Percentiles rank a stretch among this genome's conserved stretches.
These are phyloP conservation scores for Melinopterus prodromus DNA, from an alignment of 2,888 invertebrate species.

Conservation along the genomic window DNA sequence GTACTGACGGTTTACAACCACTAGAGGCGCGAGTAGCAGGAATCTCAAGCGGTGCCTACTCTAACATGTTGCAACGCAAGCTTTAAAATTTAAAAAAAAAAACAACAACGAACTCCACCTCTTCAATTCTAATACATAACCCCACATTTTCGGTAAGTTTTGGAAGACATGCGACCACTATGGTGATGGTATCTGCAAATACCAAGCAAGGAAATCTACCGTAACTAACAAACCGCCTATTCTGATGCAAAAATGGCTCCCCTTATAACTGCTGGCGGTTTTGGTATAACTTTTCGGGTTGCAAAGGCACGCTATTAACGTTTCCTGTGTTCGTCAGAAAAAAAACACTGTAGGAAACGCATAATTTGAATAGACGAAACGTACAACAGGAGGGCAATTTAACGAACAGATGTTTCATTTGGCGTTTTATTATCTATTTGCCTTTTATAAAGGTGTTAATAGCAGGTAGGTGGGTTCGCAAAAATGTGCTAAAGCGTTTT, in stretches of 20 bases:
- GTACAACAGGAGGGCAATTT: conserved; percentile 4
- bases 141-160: no score
- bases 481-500: conserved; percentile 30
- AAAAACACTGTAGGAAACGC: conserved; percentile 24
- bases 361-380: conserved; percentile 15
- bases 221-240: neutral
- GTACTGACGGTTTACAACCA: no score
- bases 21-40: no score
- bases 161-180: no score
- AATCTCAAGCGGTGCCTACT: no score
- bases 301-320: neutral
- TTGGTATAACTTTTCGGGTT: neutral
- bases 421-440: conserved; percentile 9
- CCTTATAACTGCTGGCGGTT: neutral
- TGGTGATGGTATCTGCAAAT: no score
- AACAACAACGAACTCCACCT: no score
- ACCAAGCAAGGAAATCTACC: neutral
- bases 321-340: conserved; percentile 6
- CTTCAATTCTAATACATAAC: no score
- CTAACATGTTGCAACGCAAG: no score
- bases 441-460: conserved; percentile 29
- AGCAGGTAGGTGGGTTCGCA: conserved; percentile 20
- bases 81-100: no score
- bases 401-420: neutral
- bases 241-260: neutral